Conservation (phyloP, 2,797 vertebrate species). For the Caiman crocodilus region DNA sequence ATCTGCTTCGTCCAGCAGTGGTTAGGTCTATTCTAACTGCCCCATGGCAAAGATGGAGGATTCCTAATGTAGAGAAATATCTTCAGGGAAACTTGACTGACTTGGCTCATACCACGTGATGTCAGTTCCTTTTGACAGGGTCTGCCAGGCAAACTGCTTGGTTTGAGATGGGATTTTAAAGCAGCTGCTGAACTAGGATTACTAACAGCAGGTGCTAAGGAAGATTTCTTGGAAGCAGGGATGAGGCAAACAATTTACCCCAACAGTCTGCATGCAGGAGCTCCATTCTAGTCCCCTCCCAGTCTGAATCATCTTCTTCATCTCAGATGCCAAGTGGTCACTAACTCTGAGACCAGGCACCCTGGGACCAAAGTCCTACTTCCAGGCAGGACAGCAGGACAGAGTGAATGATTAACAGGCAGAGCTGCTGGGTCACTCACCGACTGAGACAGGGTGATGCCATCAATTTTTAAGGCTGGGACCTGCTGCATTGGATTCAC, state of each 20-base stretch:
- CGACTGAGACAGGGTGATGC: conserved; percentile 90
- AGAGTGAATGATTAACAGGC: conserved; percentile 17
- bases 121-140: neutral
- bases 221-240: neutral
- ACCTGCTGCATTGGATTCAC: conserved; percentile 98
- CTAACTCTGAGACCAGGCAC: neutral
- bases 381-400: neutral
- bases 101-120: neutral
- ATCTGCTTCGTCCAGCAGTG: neutral
- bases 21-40: no score
- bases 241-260: neutral
- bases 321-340: neutral
- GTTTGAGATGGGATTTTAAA: neutral
- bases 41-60: neutral
- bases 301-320: neutral
- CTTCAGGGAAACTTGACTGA: neutral
- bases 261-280: neutral
- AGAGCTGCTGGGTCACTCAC: conserved; percentile 82
- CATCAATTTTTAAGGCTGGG: conserved; percentile 93
- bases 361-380: neutral
- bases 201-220: neutral
- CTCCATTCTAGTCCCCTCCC: neutral
- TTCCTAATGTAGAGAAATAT: neutral
- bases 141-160: neutral
- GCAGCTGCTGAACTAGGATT: neutral